Evolutionary conservation across 2,113 vertebrate genomes (phyloP).

Genomic region (Coreoperca whiteheadi): DNA sequence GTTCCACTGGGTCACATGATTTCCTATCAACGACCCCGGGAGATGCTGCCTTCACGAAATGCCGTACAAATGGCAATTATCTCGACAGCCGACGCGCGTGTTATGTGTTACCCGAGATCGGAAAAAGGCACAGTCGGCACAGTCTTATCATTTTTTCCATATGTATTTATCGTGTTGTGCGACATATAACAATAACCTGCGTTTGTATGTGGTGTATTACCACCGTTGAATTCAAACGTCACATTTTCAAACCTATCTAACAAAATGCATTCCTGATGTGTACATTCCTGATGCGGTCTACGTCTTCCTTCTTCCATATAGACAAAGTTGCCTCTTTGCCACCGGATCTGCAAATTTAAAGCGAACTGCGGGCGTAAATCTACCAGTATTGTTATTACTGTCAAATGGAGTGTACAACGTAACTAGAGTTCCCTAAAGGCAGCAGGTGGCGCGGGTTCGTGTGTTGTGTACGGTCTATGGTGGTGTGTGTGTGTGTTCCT

Average conservation of each 20-base stretch:
- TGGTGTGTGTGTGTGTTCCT: neutral
- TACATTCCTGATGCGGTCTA: too few species aligned
- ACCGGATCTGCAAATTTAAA: neutral
- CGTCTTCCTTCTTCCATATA: too few species aligned
- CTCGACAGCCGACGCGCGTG: too few species aligned
- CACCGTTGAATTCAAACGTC: neutral
- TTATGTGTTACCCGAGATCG: neutral
- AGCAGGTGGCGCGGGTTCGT: neutral
- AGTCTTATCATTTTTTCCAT: too few species aligned
- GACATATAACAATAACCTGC: neutral
- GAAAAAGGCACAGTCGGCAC: too few species aligned
- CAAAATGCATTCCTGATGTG: neutral
- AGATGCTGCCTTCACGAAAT: neutral
- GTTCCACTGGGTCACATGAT: constrained; percentile 52
- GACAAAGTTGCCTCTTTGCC: neutral
- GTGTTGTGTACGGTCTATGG: too few species aligned
- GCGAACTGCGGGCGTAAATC: neutral
- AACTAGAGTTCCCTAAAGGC: neutral
- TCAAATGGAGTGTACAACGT: fast-evolving
- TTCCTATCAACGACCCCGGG: neutral
- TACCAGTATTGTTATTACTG: neutral
- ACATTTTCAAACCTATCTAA: neutral
- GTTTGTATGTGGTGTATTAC: neutral
- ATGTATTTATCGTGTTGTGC: too few species aligned
- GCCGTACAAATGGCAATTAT: neutral